Evolutionary conservation across 2,113 vertebrate species (phyloP).

Genomic region (Strix uralensis): DNA sequence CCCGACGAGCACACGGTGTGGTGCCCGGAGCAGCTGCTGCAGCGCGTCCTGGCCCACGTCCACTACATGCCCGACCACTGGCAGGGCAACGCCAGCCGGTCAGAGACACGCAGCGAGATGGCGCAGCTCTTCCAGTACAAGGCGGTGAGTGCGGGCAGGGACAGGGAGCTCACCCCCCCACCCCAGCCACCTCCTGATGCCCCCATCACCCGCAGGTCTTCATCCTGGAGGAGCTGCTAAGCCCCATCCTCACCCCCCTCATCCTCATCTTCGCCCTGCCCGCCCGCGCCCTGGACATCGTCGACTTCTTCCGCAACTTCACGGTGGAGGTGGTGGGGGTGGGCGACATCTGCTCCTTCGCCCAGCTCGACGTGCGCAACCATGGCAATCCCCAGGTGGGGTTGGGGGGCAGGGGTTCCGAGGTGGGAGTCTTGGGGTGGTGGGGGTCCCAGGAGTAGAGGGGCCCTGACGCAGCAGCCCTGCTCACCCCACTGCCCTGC

Average conservation of each 20-base stretch:
- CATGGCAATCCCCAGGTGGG: slow-evolving; percentile 91
- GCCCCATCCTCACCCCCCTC: slow-evolving; percentile 92
- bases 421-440: slow-evolving; percentile 47
- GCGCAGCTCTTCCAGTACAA: slow-evolving; percentile 98
- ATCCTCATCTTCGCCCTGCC: slow-evolving; percentile 94
- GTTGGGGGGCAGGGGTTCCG: background rate
- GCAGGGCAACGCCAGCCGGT: slow-evolving; percentile 90
- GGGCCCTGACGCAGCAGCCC: rapidly evolving
- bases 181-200: background rate
- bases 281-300: slow-evolving; percentile 87
- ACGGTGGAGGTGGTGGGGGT: slow-evolving; percentile 95
- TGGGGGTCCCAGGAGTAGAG: background rate
- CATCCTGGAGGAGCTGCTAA: slow-evolving; percentile 93
- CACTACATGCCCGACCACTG: slow-evolving; percentile 99
- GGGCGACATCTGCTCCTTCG: slow-evolving; percentile 95
- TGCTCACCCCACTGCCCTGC: background rate
- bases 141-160: slow-evolving; percentile 78
- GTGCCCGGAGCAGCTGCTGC: slow-evolving; percentile 94
- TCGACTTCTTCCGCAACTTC: slow-evolving; percentile 97
- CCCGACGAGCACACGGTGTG: slow-evolving; percentile 94
- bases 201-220: slow-evolving; percentile 76
- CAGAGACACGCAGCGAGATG: slow-evolving; percentile 93
- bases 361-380: slow-evolving; percentile 95
- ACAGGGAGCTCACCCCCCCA: rapidly evolving
- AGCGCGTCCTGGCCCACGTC: slow-evolving; percentile 91